Evolutionary conservation across 2,113 vertebrate genomes (phyloP).

Genomic region (Notothenia coriiceps): DNA sequence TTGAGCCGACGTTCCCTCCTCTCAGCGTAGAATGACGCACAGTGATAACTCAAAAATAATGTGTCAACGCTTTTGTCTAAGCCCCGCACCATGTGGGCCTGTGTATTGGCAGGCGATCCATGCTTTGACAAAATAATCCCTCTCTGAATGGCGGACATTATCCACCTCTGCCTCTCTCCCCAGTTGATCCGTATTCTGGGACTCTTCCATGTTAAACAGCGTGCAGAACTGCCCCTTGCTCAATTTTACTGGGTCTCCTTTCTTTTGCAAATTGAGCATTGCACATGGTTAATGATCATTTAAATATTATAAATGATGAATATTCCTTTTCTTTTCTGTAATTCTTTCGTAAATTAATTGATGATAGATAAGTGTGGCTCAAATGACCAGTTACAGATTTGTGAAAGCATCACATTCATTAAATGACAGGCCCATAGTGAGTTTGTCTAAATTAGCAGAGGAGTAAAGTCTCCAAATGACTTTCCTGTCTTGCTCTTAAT

Average conservation of each 20-base stretch:
- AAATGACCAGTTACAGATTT: constrained; percentile 49
- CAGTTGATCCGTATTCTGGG: constrained; percentile 65
- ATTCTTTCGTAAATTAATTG: constrained; percentile 31
- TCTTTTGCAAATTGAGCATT: constrained; percentile 55
- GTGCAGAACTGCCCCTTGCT: constrained; percentile 37
- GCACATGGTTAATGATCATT: constrained; percentile 53
- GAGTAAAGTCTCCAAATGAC: constrained; percentile 55
- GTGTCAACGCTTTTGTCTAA: constrained; percentile 62
- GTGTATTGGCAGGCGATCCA: constrained; percentile 66
- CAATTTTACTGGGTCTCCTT: constrained; percentile 39
- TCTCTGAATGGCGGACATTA: constrained; percentile 62
- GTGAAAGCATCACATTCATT: constrained; percentile 51
- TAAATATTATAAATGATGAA: constrained; percentile 38
- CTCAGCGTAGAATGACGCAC: constrained; percentile 39
- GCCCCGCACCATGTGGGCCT: constrained; percentile 57
- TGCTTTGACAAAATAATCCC: constrained; percentile 77
- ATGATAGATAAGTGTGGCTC: constrained; percentile 46
- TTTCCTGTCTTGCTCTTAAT: constrained; percentile 60
- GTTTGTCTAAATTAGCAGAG: constrained; percentile 56
- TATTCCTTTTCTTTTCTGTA: constrained; percentile 19
- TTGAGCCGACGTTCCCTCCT: constrained; percentile 20
- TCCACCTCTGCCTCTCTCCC: constrained; percentile 64
- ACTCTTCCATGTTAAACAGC: constrained; percentile 42
- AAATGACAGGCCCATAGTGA: constrained; percentile 42
- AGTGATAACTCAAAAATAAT: constrained; percentile 63